phyloP scores from a whole-genome alignment of 2,797 vertebrate genomes.

The Craterocephalus amniculus region DNA sequence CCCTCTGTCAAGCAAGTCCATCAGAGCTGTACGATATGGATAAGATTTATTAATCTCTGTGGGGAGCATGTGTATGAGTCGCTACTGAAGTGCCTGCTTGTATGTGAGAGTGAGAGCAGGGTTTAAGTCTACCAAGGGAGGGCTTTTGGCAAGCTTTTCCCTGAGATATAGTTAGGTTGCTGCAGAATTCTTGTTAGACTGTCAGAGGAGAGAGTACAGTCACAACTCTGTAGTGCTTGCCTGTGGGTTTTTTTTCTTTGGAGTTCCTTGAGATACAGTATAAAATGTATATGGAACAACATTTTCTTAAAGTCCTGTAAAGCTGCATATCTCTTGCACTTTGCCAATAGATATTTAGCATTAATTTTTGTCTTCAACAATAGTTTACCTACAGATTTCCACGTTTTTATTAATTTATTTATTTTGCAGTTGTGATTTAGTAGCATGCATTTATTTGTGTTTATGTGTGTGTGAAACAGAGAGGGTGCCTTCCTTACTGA shows the following conservation, averaged over 20 bases:
- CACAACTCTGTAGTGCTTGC: constrained; percentile 14
- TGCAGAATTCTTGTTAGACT: constrained; percentile 49
- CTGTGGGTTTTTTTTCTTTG: constrained; percentile 10
- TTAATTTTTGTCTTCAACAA: not conserved
- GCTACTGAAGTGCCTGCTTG: constrained; percentile 17
- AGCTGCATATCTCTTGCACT: constrained; percentile 12
- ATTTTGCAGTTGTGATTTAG: not conserved
- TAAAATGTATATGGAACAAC: constrained; percentile 6
- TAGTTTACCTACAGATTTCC: not conserved
- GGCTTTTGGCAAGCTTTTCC: constrained; percentile 57
- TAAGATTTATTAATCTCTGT: constrained; percentile 67
- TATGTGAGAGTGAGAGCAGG: constrained; percentile 8
- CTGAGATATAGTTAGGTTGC: constrained; percentile 50
- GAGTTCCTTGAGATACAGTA: constrained; percentile 2
- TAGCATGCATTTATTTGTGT: not conserved
- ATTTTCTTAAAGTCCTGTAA: constrained; percentile 9
- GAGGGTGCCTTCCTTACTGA: constrained; percentile 61
- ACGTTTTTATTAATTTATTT: not conserved
- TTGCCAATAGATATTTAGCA: constrained; percentile 2
- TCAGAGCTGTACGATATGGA: constrained; percentile 57
- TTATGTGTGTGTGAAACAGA: not conserved
- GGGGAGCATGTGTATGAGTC: constrained; percentile 30
- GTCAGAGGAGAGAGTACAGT: constrained; percentile 18
- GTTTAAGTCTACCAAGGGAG: constrained; percentile 52
- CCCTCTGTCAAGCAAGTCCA: constrained; percentile 58